Percentiles rank a stretch among this genome's conserved stretches.
These are phyloP conservation scores for Alethe diademata DNA, from an alignment of 2,113 vertebrate species.

Conservation along the genomic window DNA sequence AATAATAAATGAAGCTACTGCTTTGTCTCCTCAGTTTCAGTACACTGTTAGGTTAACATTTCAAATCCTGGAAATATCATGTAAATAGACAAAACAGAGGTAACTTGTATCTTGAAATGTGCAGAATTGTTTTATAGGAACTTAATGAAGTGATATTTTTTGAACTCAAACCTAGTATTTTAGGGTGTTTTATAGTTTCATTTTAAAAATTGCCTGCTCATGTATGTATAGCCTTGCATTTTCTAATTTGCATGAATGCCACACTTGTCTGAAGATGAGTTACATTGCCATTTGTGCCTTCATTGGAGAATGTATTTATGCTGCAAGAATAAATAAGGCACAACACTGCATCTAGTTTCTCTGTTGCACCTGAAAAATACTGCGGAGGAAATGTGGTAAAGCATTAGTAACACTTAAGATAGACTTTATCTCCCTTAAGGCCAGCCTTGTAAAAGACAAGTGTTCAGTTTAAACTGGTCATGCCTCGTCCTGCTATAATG, in stretches of 20 bases:
- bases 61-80: background rate
- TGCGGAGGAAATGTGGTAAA: background rate
- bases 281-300: background rate
- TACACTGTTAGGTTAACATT: background rate
- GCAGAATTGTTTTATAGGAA: background rate
- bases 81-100: background rate
- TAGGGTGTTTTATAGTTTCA: background rate
- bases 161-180: background rate
- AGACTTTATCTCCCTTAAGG: background rate
- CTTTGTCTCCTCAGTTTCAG: background rate
- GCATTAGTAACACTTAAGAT: background rate
- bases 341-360: background rate
- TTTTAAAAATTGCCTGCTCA: background rate
- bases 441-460: background rate
- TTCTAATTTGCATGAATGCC: rapidly evolving
- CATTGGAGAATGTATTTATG: background rate
- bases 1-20: background rate
- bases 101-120: background rate
- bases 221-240: background rate
- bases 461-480: background rate
- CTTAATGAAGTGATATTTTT: background rate
- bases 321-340: background rate
- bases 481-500: background rate
- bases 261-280: background rate
- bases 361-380: background rate